A percentile compares a stretch with the other conserved stretches of the same genome.
Conservation (phyloP, 2,113 vertebrate species). For the Lagenorhynchus albirostris region DNA sequence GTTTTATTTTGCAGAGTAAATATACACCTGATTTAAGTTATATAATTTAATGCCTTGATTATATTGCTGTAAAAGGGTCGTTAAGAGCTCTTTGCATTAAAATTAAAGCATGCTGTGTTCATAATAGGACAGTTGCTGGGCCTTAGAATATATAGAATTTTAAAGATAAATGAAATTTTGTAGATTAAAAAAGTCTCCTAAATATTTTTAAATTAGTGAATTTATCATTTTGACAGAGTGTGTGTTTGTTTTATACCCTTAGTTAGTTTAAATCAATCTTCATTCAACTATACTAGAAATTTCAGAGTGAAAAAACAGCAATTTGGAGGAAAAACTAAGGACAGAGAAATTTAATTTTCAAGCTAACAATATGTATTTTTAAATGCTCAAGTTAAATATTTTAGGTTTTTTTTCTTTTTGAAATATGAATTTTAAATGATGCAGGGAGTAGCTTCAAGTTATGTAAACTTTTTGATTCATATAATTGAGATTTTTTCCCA, state of each 20-base stretch:
- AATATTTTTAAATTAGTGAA: conserved; percentile 30
- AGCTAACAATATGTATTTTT: background rate
- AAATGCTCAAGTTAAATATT: background rate
- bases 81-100: background rate
- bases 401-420: background rate
- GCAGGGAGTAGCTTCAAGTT: background rate
- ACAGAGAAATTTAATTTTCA: conserved; percentile 47
- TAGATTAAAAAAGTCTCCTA: background rate
- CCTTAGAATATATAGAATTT: background rate
- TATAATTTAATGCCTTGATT: conserved; percentile 37
- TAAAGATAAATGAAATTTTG: conserved; percentile 28
- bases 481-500: background rate
- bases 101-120: background rate
- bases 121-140: background rate
- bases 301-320: background rate
- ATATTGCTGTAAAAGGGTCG: background rate
- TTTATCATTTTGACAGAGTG: conserved; percentile 23
- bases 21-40: background rate
- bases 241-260: background rate
- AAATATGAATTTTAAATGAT: conserved; percentile 23
- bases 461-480: conserved; percentile 2
- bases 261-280: conserved; percentile 14
- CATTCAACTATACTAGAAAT: conserved; percentile 2
- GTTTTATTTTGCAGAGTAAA: conserved; percentile 29
- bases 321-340: background rate